Base-by-base conservation (phyloP, 2,888 invertebrate species). In the Lithophane ornitopus region DNA sequence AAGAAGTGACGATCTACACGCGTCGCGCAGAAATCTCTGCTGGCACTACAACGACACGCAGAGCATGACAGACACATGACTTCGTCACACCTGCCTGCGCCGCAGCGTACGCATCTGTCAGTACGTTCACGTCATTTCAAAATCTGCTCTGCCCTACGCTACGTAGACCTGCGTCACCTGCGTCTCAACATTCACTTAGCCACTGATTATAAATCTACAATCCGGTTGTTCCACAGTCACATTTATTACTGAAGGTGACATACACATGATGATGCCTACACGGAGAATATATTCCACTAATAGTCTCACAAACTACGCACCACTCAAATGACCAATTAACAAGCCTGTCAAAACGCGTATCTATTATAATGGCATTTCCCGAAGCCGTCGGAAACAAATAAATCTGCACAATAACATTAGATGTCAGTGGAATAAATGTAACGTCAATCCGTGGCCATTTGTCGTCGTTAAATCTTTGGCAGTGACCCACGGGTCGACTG, bases 401-500 rank as follows among this genome's bases (percentile, higher is more conserved):
- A 94, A 95, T 95, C 94, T 94, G 92, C 91, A 92, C 93, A 92
- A 93, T 93, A 94, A 94, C 93, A 92, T 90, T 87, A 91, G 88
- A 93, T 89, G 94, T 94, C 94, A 92, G 87, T 85, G 89, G 90
- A 94, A 95, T 95, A 94, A 95, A 96, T 96, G 95, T 93, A 92
- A 94, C 95, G 94, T 96, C 95, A 94, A 95, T 95, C 94, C 91
- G 89, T 90, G 88, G 89, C 94, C 94, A 95, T 95, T 95, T 95
- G 94, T 94, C 90, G 94, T 93, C 92, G 93, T 93, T 93, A 93
- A 92, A 90, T 90, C 89, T 89, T 80, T 76, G 81, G 76, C 56
- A 71, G 80, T 54, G 89, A 94, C 92, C 91, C 85, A 94, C 91
- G 65, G 86, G 28, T 28, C 14, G 58, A 41, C 2, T n/a, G 78